Base-by-base conservation (phyloP, 1,140 invertebrate species). In the Subanguina moxae region DNA sequence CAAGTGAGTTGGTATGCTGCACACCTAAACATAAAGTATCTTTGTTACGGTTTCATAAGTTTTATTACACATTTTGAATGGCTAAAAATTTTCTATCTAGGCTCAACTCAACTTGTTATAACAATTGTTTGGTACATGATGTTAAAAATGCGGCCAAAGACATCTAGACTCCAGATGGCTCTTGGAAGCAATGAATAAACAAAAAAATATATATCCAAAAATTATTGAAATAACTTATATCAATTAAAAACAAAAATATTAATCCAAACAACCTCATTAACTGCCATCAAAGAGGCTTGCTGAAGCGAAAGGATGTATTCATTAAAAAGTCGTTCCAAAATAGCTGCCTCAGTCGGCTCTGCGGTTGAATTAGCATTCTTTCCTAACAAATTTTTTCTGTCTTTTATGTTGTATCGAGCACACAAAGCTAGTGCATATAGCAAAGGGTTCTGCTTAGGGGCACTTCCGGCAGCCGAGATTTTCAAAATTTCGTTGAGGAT, bases 1-100 rank as follows among this genome's bases (percentile, higher is more conserved):
- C 28, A 85, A 63, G 70, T 84, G 80, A 1, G 84, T 85, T 13
- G 84, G 84, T 25, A 84, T 85, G 27, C 83, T 74, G 63, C 83
- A 84, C 0, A 85, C 78, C 38, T 82, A 64, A 57, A 73, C 57
- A n/a, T n/a, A n/a, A n/a, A n/a, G n/a, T n/a, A n/a, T n/a, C n/a
- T n/a, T n/a, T 17, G 43, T 65, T 28, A 27, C 17, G 5, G 57
- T 13, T 42, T 25, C 25, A 30, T 8, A 13, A 30, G 43, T 62
- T 17, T 28, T 27, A 8, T 57, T 73, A 45, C 43, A 45, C n/a
- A 11, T 45, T 45, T 45, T 45, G 15, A 17, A 77, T 30, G 1
- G 38, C 21, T n/a, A n/a, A n/a, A n/a, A n/a, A n/a, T n/a, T n/a
- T n/a, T n/a, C n/a, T n/a, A n/a, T n/a, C n/a, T n/a, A n/a, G n/a